Base-by-base conservation (phyloP, 2,113 vertebrate genomes). In the Pituophis catenifer region DNA sequence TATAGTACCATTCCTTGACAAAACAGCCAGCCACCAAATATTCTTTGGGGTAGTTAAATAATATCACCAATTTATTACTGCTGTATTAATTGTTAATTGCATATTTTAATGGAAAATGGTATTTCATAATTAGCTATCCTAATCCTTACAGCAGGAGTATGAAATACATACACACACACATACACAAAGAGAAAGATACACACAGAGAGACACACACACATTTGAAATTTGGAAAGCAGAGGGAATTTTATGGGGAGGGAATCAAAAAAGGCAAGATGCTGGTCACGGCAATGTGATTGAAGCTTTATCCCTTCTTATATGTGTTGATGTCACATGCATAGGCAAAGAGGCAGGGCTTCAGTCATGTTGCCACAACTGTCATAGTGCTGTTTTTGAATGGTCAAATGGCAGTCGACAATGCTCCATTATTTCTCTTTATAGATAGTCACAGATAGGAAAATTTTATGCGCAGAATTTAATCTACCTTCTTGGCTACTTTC, bases 11-110 rank as follows among this genome's bases (percentile, higher is more conserved):
- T 29, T 10, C 93, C 0, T 26, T n/a, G 91, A 91, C 33, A 24
- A 44, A 88, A 88, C 58, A 88, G 9, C 62, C 65, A 88, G 15
- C 7, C 15, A 50, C 50, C 23, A 59, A 50, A 19, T 17, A n/a
- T 55, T 91, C 23, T 93, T 29, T 91, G 58, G 57, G 85, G 91
- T 95, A 91, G 91, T 48, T 50, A 91, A 75, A 75, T 75, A 90
- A 17, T 91, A 1, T 26, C 59, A 2, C 12, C 90, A 94, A 93
- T 94, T 94, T 94, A 91, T 94, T 85, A 94, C 55, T 91, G 33
- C 8, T 3, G 10, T 4, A 12, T 94, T 33, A 17, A 10, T 17
- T 94, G 86, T 0, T 54, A 8, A 19, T 0, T 90, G 2, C 65
- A 89, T 92, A 26, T 92, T 89, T 93, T 88, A 52, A 1, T 86